These are phyloP conservation scores for Saturnia pavonia DNA, from an alignment of 2,888 invertebrate species.

Conservation along the genomic window DNA sequence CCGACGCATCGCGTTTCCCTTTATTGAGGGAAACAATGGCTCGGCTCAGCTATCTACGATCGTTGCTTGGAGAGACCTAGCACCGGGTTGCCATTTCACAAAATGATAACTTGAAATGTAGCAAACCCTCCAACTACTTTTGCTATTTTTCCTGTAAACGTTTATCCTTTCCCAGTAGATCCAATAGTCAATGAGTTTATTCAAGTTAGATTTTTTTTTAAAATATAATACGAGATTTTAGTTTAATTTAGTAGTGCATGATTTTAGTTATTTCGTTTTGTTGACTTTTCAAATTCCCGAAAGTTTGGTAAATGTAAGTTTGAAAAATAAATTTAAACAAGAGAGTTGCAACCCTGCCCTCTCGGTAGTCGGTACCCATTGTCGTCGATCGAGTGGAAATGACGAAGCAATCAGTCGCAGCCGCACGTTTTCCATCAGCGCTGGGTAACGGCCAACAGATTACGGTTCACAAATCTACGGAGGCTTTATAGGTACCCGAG, in stretches of 20 bases:
- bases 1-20: constrained; percentile 3
- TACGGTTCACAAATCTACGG: constrained; percentile 13
- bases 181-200: background rate
- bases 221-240: no score
- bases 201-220: background rate
- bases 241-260: no score
- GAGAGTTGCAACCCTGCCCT: constrained; percentile 16
- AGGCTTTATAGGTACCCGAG: constrained; percentile 8
- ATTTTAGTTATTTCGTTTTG: no score
- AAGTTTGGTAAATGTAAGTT: no score
- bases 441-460: constrained; percentile 13
- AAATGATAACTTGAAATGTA: background rate
- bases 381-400: constrained; percentile 22
- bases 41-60: background rate
- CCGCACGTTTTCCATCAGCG: constrained; percentile 45
- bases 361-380: constrained; percentile 9
- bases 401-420: constrained; percentile 35
- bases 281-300: no score
- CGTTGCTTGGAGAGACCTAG: background rate
- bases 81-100: constrained; percentile 3
- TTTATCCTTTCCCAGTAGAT: background rate
- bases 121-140: background rate
- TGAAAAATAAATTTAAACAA: background rate
- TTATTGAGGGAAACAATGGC: constrained; percentile 11
- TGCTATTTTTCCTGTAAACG: background rate